Conservation (phyloP, 2,797 vertebrate genomes). For the Crocodylus rhombifer region DNA sequence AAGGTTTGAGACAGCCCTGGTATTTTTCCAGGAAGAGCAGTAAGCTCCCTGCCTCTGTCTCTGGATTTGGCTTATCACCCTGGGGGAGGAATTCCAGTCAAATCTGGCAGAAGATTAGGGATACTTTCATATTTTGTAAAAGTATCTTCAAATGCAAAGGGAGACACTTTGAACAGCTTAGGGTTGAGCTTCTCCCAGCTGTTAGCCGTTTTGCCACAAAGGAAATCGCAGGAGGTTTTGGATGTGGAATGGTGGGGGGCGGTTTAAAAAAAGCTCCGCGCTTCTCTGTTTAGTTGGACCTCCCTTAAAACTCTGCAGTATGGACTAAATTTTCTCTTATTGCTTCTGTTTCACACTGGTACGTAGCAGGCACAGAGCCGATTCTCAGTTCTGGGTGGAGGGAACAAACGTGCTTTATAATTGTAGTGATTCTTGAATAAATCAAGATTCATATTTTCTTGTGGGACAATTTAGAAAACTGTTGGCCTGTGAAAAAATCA, state of each 20-base stretch:
- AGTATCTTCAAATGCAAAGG: neutral
- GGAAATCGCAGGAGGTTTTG: rapidly evolving
- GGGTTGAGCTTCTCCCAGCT: neutral
- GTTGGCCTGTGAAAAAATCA: neutral
- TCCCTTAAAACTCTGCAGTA: neutral
- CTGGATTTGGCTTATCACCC: neutral
- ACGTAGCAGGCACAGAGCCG: neutral
- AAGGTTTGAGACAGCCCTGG: neutral
- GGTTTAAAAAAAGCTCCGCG: neutral
- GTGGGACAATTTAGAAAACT: neutral
- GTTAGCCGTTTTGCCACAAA: neutral
- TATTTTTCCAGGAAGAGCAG: neutral
- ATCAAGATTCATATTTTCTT: neutral
- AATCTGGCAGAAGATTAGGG: neutral
- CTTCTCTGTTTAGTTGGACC: neutral
- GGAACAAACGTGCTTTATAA: neutral
- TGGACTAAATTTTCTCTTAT: neutral
- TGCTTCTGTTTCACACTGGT: neutral
- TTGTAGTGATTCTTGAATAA: neutral
- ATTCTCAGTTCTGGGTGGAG: neutral
- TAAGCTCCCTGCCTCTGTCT: neutral
- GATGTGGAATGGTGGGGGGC: neutral
- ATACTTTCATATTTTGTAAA: neutral
- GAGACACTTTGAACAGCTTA: neutral
- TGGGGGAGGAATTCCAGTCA: neutral